Evolutionary conservation across 2,113 vertebrate genomes (phyloP).

Genomic region (Ceyx margarethae): DNA sequence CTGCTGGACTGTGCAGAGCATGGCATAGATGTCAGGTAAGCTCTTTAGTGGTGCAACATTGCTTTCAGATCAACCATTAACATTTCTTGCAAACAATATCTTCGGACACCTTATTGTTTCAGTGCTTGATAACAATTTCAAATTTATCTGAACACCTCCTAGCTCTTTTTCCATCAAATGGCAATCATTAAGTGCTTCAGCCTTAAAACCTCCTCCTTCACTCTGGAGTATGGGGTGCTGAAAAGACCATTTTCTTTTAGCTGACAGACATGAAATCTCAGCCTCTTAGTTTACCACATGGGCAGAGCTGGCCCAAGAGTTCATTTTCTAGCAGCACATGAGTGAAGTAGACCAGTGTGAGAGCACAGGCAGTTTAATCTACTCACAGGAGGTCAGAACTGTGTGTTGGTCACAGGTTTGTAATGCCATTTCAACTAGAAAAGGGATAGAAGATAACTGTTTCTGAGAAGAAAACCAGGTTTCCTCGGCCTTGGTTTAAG

Average conservation of each 20-base stretch:
- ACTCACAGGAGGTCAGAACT: background rate
- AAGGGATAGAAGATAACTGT: background rate
- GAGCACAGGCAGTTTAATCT: background rate
- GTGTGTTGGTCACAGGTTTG: background rate
- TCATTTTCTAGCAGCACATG: background rate
- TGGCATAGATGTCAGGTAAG: background rate
- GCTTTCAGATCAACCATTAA: background rate
- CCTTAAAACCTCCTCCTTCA: background rate
- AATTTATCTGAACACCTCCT: background rate
- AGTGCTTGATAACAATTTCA: background rate
- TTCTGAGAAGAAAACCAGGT: background rate
- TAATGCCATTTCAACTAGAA: background rate
- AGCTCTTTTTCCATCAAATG: background rate
- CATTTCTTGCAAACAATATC: background rate
- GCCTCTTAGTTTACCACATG: background rate
- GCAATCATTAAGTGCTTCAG: background rate
- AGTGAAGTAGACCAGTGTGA: background rate
- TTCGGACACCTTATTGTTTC: background rate
- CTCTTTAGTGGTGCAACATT: background rate
- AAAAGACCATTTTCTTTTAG: background rate
- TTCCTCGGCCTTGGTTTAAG: background rate
- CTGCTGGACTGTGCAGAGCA: no score
- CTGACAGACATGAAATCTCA: background rate
- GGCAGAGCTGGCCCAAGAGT: background rate
- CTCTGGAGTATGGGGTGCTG: background rate